phyloP scores from a whole-genome alignment of 2,888 invertebrate species.

The Limenitis camilla region DNA sequence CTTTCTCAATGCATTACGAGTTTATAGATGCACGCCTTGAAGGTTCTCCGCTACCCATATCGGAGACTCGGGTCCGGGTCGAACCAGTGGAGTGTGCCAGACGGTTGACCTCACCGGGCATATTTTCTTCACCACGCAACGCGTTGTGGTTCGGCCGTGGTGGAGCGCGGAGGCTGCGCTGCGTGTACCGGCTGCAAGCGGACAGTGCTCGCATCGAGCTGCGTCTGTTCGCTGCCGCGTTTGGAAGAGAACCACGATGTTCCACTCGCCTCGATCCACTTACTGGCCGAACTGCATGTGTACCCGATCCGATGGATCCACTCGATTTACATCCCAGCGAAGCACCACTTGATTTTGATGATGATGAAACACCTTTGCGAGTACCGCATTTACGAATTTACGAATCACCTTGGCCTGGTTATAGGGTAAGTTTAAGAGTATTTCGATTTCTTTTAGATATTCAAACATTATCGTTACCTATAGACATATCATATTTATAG shows the following conservation, averaged over 20 bases:
- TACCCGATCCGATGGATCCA: slow-evolving; percentile 33
- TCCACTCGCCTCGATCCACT: slow-evolving; percentile 81
- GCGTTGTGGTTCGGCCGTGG: slow-evolving; percentile 89
- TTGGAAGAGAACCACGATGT: slow-evolving; percentile 77
- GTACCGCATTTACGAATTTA: slow-evolving; percentile 75
- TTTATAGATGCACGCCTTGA: slow-evolving; percentile 87
- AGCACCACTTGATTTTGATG: slow-evolving; percentile 32
- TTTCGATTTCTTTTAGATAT: too few species aligned
- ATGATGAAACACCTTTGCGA: slow-evolving; percentile 56
- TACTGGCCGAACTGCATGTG: slow-evolving; percentile 75
- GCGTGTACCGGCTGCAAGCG: slow-evolving; percentile 84
- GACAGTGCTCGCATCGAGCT: slow-evolving; percentile 78
- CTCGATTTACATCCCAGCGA: slow-evolving; percentile 30
- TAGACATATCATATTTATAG: slow-evolving; percentile 27
- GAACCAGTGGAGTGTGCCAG: slow-evolving; percentile 53
- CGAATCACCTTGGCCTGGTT: slow-evolving; percentile 83
- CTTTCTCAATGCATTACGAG: slow-evolving; percentile 84
- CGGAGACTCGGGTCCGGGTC: slow-evolving; percentile 42
- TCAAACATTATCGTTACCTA: background rate
- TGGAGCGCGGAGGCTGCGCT: slow-evolving; percentile 83
- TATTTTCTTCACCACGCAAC: slow-evolving; percentile 84
- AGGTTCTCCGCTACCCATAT: slow-evolving; percentile 76
- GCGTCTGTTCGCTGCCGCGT: slow-evolving; percentile 80
- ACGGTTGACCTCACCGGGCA: slow-evolving; percentile 54
- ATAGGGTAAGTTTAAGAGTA: slow-evolving; percentile 49